These are phyloP conservation scores for Leuciscus idus DNA, from an alignment of 2,113 vertebrate genomes.

Conservation along the genomic window DNA sequence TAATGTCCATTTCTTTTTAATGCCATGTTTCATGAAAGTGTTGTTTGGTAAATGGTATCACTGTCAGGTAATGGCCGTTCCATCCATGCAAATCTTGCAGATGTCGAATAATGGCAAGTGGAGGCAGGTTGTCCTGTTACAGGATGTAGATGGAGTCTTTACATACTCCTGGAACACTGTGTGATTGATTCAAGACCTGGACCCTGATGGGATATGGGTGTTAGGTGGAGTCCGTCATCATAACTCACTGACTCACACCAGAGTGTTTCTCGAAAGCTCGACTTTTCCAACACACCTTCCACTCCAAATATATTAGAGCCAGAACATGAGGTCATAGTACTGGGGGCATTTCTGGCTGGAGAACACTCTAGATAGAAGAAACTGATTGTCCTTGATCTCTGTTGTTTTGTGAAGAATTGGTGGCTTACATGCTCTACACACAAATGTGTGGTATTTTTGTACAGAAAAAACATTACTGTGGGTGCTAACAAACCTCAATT, in stretches of 20 bases:
- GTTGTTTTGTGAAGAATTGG: background rate
- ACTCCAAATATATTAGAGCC: slow-evolving; percentile 3
- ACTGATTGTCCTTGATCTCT: slow-evolving; percentile 14
- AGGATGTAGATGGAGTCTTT: background rate
- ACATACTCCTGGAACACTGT: background rate
- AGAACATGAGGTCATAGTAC: slow-evolving; percentile 46
- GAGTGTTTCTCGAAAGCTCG: slow-evolving; percentile 19
- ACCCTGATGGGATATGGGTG: background rate
- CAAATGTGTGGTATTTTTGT: background rate
- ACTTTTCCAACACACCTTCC: slow-evolving; percentile 38
- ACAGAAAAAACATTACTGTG: background rate
- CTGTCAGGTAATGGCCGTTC: background rate
- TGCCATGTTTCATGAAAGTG: background rate
- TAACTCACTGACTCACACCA: slow-evolving; percentile 29
- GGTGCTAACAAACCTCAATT: background rate
- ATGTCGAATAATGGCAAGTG: background rate
- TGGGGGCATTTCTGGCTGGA: background rate
- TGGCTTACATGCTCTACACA: background rate
- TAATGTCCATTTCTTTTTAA: background rate
- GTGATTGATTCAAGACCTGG: background rate
- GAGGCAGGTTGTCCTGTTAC: background rate
- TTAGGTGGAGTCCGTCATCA: slow-evolving; percentile 20
- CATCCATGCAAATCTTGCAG: background rate
- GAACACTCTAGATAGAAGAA: slow-evolving; percentile 5
- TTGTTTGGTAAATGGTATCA: background rate